Evolutionary conservation across 2,113 vertebrate genomes (phyloP).

Genomic region (Cryptotis parvus): DNA sequence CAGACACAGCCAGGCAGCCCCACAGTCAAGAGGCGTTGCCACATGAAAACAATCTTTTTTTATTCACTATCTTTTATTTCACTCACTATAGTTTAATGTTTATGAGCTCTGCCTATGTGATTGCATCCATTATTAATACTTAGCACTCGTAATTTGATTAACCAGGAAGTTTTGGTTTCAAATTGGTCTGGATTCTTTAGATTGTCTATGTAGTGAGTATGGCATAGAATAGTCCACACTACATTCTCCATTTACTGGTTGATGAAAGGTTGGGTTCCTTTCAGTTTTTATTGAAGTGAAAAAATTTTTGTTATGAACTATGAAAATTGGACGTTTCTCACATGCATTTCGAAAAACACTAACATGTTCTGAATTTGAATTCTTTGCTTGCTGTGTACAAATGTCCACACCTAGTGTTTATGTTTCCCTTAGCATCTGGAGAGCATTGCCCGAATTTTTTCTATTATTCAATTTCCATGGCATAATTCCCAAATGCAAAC

Average conservation of each 20-base stretch:
- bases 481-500: background rate
- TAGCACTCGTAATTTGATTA: too few relatives aligned
- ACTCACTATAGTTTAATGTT: background rate
- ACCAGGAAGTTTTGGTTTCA: too few relatives aligned
- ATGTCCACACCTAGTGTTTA: background rate
- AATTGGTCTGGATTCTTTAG: background rate
- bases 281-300: background rate
- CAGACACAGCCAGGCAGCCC: too few relatives aligned
- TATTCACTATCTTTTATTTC: background rate
- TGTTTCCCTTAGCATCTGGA: background rate
- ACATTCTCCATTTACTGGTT: background rate
- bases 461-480: background rate
- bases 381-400: background rate
- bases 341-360: background rate
- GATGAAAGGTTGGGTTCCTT: background rate
- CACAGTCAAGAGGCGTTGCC: too few relatives aligned
- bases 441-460: background rate
- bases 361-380: constrained; percentile 9
- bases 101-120: background rate
- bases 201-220: too few relatives aligned
- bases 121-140: too few relatives aligned
- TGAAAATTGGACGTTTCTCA: background rate
- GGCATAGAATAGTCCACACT: too few relatives aligned
- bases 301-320: background rate
- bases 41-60: too few relatives aligned